Base-by-base conservation (phyloP, 2,113 vertebrate species). In the Etia nguti region DNA sequence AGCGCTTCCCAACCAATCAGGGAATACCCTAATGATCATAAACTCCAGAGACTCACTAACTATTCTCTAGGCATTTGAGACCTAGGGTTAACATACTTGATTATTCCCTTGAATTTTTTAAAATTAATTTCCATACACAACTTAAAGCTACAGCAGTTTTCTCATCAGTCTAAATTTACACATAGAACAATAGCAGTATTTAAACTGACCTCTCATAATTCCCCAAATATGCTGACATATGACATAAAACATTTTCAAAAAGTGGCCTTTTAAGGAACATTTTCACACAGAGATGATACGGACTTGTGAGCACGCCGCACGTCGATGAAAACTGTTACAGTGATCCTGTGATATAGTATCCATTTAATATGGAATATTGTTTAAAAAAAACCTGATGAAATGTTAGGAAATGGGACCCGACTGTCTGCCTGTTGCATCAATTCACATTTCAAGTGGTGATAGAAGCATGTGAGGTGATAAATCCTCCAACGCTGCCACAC, bases 401-500 rank as follows among this genome's bases (percentile, higher is more conserved):
- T 88, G 43, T 50, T 9, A 50, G 20, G 83, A 85, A 88, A 90
- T 24, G 73, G 86, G 13, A 41, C 70, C 24, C 4, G 81, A 79
- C 50, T 77, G 65, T 43, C 79, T 80, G 80, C 31, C 34, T 20
- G 46, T n/a, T 77, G 60, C 55, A 9, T 90, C 70, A 86, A 60
- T 52, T 87, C 55, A 48, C 55, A 91, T 89, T 81, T 87, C 57
- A 86, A 87, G 57, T 79, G 79, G 38, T 6, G 65, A 88, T 55
- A 26, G 77, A 77, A 65, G 68, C 82, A 82, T 55, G 82, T 82
- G 65, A 56, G 52, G 77, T 10, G 82, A 83, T 79, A 65, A 88
- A 89, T 82, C 88, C 86, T 85, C 55, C 36, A 77, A 87, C 60
- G 48, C 68, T 13, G 81, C 48, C 73, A 34, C 82, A 20, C n/a